Evolutionary conservation across 37 sponge, comb jelly and placozoan genomes (phyloP).

Genomic region (Halichondria panicea): DNA sequence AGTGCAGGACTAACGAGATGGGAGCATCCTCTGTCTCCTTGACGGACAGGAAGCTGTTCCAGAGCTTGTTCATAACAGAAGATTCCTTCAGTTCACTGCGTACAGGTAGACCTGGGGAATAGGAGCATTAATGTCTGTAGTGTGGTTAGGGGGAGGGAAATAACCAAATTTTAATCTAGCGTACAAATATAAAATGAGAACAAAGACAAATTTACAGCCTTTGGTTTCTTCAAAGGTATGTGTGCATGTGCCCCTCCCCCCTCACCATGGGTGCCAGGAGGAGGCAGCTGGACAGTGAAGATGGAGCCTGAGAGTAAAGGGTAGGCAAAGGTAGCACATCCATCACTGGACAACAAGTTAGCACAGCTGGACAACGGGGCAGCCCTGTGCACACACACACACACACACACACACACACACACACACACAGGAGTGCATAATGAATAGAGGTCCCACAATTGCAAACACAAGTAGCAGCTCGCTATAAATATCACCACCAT

Average conservation of each 20-base stretch:
- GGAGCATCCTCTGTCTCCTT: conserved; percentile 39
- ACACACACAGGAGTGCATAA: not conserved
- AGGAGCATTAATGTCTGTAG: not conserved
- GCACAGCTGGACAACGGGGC: conserved; percentile 7
- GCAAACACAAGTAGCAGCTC: not conserved
- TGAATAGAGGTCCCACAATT: not conserved
- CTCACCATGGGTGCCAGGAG: conserved; percentile 25
- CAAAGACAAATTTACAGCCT: too few species aligned
- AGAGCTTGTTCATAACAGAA: conserved; percentile 53
- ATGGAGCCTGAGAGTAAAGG: conserved; percentile 35
- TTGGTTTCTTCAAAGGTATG: too few species aligned
- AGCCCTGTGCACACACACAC: not conserved
- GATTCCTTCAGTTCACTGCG: conserved; percentile 34
- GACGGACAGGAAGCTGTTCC: conserved; percentile 25
- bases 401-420: not conserved
- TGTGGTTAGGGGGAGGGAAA: too few species aligned
- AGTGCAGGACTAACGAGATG: conserved; percentile 15
- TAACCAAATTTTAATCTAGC: too few species aligned
- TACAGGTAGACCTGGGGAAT: conserved; percentile 34
- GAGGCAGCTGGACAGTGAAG: conserved; percentile 18
- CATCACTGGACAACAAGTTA: not conserved
- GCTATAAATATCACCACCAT: not conserved
- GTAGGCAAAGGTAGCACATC: conserved; percentile 45
- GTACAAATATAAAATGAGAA: too few species aligned
- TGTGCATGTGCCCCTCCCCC: too few species aligned